A percentile compares a stretch with the other conserved stretches of the same genome.
Conservation (phyloP, 1,140 invertebrate genomes). For the Pollicipes pollicipes region DNA sequence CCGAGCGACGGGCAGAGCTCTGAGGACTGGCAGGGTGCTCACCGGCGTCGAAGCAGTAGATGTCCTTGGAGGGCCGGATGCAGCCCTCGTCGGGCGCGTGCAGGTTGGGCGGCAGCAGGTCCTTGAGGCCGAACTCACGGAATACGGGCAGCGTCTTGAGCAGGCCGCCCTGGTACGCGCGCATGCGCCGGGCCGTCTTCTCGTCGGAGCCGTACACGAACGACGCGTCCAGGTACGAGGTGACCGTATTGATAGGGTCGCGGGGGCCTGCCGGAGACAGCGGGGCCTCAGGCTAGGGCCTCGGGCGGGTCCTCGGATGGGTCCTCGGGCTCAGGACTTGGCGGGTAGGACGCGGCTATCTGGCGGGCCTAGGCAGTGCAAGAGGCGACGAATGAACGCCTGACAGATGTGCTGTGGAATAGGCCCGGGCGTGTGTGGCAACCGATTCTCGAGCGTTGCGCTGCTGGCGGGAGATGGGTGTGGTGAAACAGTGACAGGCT, state of each 20-base stretch:
- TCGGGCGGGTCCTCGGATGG: conserved; percentile 10
- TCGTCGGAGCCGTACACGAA: conserved; percentile 34
- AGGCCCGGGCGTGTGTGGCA: no score
- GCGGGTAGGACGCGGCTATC: background rate
- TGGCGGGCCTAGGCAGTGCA: background rate
- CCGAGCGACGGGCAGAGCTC: no score
- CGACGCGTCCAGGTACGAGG: conserved; percentile 33
- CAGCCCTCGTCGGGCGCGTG: conserved; percentile 85
- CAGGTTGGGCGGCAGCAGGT: conserved; percentile 66
- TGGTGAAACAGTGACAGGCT: no score
- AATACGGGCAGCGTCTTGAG: conserved; percentile 46
- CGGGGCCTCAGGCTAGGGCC: no score
- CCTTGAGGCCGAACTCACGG: conserved; percentile 65
- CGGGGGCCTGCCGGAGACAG: conserved; percentile 27
- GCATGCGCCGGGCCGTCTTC: conserved; percentile 28
- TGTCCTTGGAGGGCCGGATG: conserved; percentile 53
- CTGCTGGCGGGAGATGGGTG: no score
- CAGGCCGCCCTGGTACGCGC: conserved; percentile 30
- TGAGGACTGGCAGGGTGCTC: background rate
- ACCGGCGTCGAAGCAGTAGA: conserved; percentile 73
- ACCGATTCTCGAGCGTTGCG: no score
- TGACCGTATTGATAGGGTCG: conserved; percentile 31
- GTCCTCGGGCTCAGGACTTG: background rate
- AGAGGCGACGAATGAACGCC: background rate
- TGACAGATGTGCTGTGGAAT: conserved; percentile 3